Conservation (phyloP, 1,140 invertebrate genomes). For the Drosophila eugracilis region DNA sequence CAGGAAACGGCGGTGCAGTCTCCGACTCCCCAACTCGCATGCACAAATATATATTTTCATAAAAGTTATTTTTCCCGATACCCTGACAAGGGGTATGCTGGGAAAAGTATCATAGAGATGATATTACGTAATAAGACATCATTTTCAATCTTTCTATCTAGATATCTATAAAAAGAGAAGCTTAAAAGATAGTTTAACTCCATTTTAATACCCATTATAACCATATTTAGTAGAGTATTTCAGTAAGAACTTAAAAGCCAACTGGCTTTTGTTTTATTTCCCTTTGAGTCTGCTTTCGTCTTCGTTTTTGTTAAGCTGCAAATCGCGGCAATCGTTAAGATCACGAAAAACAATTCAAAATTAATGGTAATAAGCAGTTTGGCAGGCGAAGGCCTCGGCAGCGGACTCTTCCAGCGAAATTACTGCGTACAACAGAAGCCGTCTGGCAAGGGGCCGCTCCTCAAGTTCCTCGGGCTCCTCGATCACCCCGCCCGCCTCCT, state of each 20-base stretch:
- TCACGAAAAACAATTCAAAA: conserved; percentile 85
- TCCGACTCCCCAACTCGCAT: conserved; percentile 33
- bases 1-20: conserved; percentile 41
- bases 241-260: not conserved
- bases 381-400: conserved; percentile 28
- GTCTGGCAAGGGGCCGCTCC: conserved; percentile 68
- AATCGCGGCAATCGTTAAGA: conserved; percentile 84
- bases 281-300: conserved; percentile 22
- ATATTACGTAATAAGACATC: not conserved
- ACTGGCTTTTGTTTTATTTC: conserved; percentile 30
- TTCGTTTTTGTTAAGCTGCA: conserved; percentile 77
- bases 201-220: too few relatives aligned
- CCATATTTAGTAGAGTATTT: conserved; percentile 3
- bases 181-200: too few relatives aligned
- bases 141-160: too few relatives aligned
- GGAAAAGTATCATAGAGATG: not conserved
- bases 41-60: conserved; percentile 75
- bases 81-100: not conserved
- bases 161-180: too few relatives aligned
- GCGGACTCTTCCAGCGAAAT: conserved; percentile 68
- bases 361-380: conserved; percentile 85
- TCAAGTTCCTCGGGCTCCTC: not conserved
- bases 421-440: conserved; percentile 85
- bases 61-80: conserved; percentile 32
- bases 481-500: not conserved